Evolutionary conservation across 2,888 invertebrate species (phyloP).

Genomic region (Orchesella flavescens): DNA sequence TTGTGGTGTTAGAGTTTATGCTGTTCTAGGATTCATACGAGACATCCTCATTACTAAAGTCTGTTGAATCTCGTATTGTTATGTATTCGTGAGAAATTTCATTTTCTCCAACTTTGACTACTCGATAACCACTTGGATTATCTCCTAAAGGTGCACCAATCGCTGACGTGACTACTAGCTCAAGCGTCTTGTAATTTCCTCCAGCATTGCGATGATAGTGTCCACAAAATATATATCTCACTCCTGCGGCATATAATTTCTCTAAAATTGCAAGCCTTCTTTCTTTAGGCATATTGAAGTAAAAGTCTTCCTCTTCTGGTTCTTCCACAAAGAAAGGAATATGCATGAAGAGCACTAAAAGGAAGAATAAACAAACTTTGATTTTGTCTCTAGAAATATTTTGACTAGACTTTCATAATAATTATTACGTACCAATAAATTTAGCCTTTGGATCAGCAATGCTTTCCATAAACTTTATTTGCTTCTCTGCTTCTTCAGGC

Average conservation of each 20-base stretch:
- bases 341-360: slow-evolving; percentile 75
- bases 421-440: slow-evolving; percentile 63
- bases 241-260: slow-evolving; percentile 75
- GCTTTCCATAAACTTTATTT: slow-evolving; percentile 75
- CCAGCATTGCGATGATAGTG: slow-evolving; percentile 76
- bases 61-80: slow-evolving; percentile 14
- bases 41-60: not conserved
- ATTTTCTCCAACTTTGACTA: slow-evolving; percentile 75
- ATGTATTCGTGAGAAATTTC: slow-evolving; percentile 74
- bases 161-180: slow-evolving; percentile 75
- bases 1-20: too few species aligned
- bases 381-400: not conserved
- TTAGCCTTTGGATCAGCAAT: slow-evolving; percentile 65
- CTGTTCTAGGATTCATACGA: too few species aligned
- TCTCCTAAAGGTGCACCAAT: slow-evolving; percentile 76
- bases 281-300: slow-evolving; percentile 74
- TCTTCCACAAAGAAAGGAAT: slow-evolving; percentile 75
- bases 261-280: slow-evolving; percentile 74
- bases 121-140: slow-evolving; percentile 75
- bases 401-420: too few species aligned
- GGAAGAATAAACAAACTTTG: not conserved
- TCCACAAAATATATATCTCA: slow-evolving; percentile 76
- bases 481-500: slow-evolving; percentile 73
- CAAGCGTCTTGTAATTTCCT: slow-evolving; percentile 72
- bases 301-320: slow-evolving; percentile 73